phyloP scores from a whole-genome alignment of 2,113 vertebrate genomes.

The Tetrao urogallus region DNA sequence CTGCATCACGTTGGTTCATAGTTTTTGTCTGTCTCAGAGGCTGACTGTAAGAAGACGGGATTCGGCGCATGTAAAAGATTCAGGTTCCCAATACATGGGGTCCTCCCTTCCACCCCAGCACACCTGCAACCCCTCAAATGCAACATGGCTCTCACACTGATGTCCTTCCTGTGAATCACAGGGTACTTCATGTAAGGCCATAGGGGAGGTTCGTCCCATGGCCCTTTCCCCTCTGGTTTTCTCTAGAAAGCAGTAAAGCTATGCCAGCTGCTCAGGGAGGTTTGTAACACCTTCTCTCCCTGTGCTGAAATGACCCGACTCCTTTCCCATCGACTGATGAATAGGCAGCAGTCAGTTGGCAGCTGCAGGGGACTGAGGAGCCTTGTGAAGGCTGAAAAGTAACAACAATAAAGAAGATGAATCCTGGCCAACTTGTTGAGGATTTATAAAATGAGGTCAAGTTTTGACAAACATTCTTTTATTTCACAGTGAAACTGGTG shows the following conservation, averaged over 20 bases:
- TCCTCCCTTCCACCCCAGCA: neutral
- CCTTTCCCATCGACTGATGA: neutral
- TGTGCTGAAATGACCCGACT: neutral
- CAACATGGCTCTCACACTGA: neutral
- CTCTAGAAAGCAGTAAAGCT: neutral
- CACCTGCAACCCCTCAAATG: neutral
- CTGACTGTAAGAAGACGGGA: neutral
- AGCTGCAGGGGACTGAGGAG: neutral
- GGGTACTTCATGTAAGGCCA: neutral
- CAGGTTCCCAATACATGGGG: neutral
- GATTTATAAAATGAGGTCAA: neutral
- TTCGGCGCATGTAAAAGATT: neutral
- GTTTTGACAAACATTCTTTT: neutral
- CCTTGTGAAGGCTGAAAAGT: neutral
- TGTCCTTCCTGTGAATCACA: neutral
- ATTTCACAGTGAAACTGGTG: neutral
- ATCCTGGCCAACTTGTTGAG: neutral
- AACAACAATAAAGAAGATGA: neutral
- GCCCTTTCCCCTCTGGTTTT: neutral
- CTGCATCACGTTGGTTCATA: neutral
- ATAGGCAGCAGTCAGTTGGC: neutral
- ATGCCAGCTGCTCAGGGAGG: neutral
- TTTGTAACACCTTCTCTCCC: neutral
- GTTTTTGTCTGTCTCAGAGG: rapidly evolving
- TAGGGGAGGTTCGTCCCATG: neutral